Evolutionary conservation across 1,140 invertebrate genomes (phyloP), one percentile per base, ranked within the genome.

Genomic region (Laupala kohalensis): DNA sequence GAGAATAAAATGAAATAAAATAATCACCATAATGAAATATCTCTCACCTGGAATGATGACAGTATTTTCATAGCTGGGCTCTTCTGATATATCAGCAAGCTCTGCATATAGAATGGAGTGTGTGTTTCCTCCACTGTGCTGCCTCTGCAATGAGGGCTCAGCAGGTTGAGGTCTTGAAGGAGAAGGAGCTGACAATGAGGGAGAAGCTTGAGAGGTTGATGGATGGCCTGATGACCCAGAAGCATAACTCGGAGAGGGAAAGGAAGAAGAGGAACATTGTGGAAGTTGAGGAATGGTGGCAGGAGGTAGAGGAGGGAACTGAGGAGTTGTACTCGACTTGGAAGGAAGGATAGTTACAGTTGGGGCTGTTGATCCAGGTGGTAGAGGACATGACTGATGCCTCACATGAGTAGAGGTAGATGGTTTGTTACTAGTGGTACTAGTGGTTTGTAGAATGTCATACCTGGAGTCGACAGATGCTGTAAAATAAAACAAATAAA

Each of bases 41-140:
- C 13, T 25, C 29, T 70, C 85, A 76, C 86, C 86, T 62, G 85
- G 84, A 69, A 82, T 81, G 63, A 85, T 83, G 63, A 84, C 81
- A 6, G 85, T 85, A 74, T 87, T 86, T 71, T 85, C 85, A 74
- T 86, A 87, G 74, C 82, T 84, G 27, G 85, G 85, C 72, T 86
- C 85, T 72, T 85, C 83, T 4, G 75, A 75, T 28, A 81, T 78
- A 64, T 80, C 78, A 25, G 77, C 78, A 64, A 81, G 75, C 73
- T 81, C 80, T 6, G 79, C 77, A 74, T 80, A 78, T 62, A 80
- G 78, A 67, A 76, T 68, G 53, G 72, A 70, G 67, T 73, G 69
- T 24, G 69, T 24, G 65, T 30, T 72, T 19, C 71, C 70, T 13
- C 69, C 71, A 69, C 69, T 71, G 19, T 70, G 73, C 37, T 75